Base-by-base conservation (phyloP, 2,888 invertebrate genomes). In the Hypomecis atomaria region DNA sequence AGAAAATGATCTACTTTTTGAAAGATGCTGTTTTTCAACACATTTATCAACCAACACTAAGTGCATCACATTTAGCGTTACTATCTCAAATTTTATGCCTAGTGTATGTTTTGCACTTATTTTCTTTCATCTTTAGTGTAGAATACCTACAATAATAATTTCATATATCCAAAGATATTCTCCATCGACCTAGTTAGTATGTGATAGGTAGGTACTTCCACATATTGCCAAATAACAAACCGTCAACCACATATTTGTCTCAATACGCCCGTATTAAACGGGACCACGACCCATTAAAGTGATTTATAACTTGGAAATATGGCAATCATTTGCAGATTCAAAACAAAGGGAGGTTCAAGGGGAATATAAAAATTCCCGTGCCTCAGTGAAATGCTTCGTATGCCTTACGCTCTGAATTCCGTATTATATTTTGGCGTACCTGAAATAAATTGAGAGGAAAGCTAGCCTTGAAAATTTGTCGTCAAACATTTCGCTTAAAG, bases 261-360 rank as follows among this genome's bases (percentile, higher is more conserved):
- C 60, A 57, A 60, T 57, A 60, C 57, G 54, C 58, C 54, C 48
- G 59, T 60, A 65, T 65, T 64, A 61, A 53, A 64, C 53, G 62
- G 53, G 59, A 59, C 60, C 66, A 61, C 54, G 59, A 42, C 58
- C 69, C 67, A 70, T 72, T 71, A 65, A 66, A 68, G 49, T 75
- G 70, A 76, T 78, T 75, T 75, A 78, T 77, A 67, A 72, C 69
- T 65, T 68, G 69, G 70, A 76, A 77, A 76, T 77, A 76, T 75
- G 72, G 78, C 75, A 74, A 78, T 79, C 75, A 81, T 79, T 79
- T 72, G 76, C 81, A 77, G 76, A 77, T 70, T 69, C 74, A 72
- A 75, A 77, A 74, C 73, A 75, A 75, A 74, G 68, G 67, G 69
- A 65, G 50, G 53, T 67, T 69, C 65, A 70, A 65, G 66, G 66